These are phyloP conservation scores for Nymphalis urticae DNA, from an alignment of 2,888 invertebrate species.

Conservation along the genomic window DNA sequence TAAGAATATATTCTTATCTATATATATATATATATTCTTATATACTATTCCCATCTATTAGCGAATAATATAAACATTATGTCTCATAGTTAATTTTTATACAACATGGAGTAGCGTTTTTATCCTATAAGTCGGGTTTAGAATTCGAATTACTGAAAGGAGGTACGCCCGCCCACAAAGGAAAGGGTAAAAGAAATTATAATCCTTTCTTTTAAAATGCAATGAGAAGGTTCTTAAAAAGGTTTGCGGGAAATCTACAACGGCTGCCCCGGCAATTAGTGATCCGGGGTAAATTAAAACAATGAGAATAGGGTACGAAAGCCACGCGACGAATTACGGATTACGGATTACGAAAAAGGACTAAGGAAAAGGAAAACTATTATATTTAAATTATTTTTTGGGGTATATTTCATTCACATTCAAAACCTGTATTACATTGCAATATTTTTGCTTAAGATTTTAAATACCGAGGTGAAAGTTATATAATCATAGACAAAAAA, in stretches of 20 bases:
- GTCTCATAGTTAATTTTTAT: not conserved
- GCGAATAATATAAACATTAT: not conserved
- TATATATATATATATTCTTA: no score
- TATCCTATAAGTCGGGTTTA: conserved; percentile 46
- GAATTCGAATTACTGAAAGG: conserved; percentile 72
- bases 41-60: conserved; percentile 10
- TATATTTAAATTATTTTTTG: conserved; percentile 8
- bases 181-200: conserved; percentile 71
- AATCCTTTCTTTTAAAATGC: conserved; percentile 82
- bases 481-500: no score
- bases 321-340: conserved; percentile 49
- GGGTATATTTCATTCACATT: not conserved
- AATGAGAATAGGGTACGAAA: conserved; percentile 58
- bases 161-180: conserved; percentile 58
- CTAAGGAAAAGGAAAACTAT: conserved; percentile 19
- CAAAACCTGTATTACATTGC: not conserved
- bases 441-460: not conserved
- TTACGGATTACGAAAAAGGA: conserved; percentile 26
- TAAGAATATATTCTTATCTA: no score
- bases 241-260: conserved; percentile 78
- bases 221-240: conserved; percentile 80
- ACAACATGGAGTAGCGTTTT: not conserved
- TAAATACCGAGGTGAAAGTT: no score
- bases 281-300: conserved; percentile 77
- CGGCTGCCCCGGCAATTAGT: conserved; percentile 77